These are phyloP conservation scores for Noctua janthe DNA, from an alignment of 2,888 invertebrate species.

Conservation along the genomic window DNA sequence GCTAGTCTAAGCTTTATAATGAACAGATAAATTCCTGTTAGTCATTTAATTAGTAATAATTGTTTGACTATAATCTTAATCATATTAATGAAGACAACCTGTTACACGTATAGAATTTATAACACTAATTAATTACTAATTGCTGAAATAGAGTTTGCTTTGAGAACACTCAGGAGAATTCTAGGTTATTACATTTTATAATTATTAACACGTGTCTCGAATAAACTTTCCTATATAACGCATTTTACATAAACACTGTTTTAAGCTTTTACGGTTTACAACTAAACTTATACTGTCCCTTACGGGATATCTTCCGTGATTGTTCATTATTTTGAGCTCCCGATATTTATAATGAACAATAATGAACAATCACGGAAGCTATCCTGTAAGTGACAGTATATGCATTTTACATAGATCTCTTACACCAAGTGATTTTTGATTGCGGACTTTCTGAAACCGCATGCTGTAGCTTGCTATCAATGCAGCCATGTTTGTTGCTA, in stretches of 20 bases:
- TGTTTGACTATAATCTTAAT: constrained; percentile 1
- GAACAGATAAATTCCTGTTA: neutral
- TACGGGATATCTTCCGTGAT: no score
- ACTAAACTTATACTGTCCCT: no score
- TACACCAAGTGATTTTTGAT: neutral
- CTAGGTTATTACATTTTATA: neutral
- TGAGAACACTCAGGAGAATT: neutral
- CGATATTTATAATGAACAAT: no score
- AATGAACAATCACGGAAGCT: no score
- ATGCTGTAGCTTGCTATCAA: neutral
- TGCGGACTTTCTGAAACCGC: neutral
- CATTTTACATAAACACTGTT: no score
- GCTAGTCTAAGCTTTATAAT: neutral
- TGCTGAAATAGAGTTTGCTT: constrained; percentile 4
- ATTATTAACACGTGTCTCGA: neutral
- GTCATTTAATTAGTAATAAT: neutral
- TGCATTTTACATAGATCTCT: no score
- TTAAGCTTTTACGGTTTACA: no score
- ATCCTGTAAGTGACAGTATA: no score
- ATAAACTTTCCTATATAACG: neutral
- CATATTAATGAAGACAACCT: constrained; percentile 16
- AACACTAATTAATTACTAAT: constrained; percentile 31
- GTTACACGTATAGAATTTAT: constrained; percentile 18
- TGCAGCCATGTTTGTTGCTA: neutral
- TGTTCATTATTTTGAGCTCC: no score